phyloP scores from a whole-genome alignment of 2,113 vertebrate species.

The Diphyllodes magnificus region DNA sequence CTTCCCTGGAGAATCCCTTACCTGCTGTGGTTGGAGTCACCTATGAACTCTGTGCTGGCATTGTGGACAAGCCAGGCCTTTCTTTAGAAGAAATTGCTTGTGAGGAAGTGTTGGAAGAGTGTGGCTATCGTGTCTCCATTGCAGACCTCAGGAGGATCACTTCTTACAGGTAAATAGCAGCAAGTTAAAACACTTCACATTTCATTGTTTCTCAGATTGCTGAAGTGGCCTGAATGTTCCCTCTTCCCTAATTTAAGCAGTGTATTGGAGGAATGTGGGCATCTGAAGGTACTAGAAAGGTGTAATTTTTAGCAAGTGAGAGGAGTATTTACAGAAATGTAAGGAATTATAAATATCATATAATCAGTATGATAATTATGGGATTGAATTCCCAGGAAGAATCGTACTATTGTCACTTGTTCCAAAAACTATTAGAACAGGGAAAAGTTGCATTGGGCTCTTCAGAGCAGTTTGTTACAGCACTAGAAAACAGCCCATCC shows the following conservation, averaged over 20 bases:
- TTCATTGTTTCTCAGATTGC: not conserved
- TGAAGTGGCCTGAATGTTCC: not conserved
- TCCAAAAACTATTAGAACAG: not conserved
- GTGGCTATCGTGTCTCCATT: conserved; percentile 80
- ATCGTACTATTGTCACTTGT: not conserved
- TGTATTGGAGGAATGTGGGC: not conserved
- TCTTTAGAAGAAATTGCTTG: conserved; percentile 88
- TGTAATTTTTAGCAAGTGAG: not conserved
- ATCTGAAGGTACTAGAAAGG: not conserved
- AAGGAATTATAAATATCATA: not conserved
- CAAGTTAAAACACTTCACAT: not conserved
- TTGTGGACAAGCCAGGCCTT: conserved; percentile 87
- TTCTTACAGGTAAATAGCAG: conserved; percentile 80
- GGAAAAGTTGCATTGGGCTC: not conserved
- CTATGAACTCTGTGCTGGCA: conserved; percentile 89
- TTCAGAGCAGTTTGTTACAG: not conserved
- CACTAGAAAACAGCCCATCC: not conserved
- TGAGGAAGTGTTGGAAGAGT: conserved; percentile 88
- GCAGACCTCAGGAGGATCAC: conserved; percentile 80
- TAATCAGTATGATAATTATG: not conserved
- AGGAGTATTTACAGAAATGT: not conserved
- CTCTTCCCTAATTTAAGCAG: not conserved
- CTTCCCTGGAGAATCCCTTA: conserved; percentile 41
- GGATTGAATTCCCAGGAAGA: not conserved
- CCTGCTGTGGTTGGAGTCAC: conserved; percentile 81